Evolutionary conservation across 2,888 invertebrate species (phyloP).

Genomic region (Margaritifera margaritifera): DNA sequence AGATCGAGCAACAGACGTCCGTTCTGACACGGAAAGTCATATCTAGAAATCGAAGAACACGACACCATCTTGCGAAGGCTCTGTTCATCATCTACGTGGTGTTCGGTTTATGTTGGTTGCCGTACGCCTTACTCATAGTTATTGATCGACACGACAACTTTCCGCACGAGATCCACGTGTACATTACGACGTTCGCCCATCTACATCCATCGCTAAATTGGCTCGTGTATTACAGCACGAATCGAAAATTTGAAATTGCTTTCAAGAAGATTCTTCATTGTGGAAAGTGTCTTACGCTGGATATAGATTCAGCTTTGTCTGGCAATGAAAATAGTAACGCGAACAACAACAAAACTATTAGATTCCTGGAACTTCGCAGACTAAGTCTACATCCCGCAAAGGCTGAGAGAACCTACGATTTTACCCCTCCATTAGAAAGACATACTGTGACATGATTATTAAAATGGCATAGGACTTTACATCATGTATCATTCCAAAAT

Average conservation of each 20-base stretch:
- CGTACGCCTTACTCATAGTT: slow-evolving; percentile 54
- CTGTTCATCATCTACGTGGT: slow-evolving; percentile 57
- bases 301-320: no score
- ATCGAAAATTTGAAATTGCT: slow-evolving; percentile 39
- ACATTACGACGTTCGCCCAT: slow-evolving; percentile 47
- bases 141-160: slow-evolving; percentile 45
- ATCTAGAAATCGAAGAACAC: not conserved
- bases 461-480: no score
- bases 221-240: slow-evolving; percentile 50
- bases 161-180: slow-evolving; percentile 48
- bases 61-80: slow-evolving; percentile 41
- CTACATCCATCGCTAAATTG: slow-evolving; percentile 52
- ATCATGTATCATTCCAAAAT: no score
- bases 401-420: no score
- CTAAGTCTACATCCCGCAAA: no score
- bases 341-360: no score
- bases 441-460: no score
- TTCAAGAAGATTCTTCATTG: slow-evolving; percentile 23
- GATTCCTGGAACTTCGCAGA: no score
- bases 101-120: slow-evolving; percentile 57
- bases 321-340: no score
- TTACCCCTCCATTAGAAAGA: no score
- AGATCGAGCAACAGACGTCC: slow-evolving; percentile 12
- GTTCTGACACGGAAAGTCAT: not conserved
- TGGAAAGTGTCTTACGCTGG: slow-evolving; percentile 1